Percentiles rank a stretch among this genome's conserved stretches.
Evolutionary conservation across 2,113 vertebrate genomes (phyloP).

Genomic region (Helogale parvula): DNA sequence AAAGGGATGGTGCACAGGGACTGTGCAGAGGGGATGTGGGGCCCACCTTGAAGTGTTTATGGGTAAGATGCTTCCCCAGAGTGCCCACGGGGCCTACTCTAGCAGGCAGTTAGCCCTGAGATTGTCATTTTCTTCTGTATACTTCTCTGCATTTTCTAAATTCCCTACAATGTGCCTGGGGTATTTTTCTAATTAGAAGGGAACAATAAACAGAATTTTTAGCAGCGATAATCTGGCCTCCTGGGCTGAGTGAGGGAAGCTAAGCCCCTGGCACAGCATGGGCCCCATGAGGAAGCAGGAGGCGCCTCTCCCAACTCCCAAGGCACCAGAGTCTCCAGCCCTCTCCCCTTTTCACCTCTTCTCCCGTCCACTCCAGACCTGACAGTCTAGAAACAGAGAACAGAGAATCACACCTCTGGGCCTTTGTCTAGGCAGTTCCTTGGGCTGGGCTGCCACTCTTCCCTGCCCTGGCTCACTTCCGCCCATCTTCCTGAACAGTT

Average conservation of each 20-base stretch:
- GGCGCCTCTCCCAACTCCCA: background rate
- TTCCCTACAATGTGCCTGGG: conserved; percentile 38
- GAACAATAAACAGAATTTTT: conserved; percentile 80
- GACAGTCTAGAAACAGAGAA: background rate
- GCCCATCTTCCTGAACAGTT: background rate
- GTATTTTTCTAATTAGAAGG: conserved; percentile 76
- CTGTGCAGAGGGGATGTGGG: background rate
- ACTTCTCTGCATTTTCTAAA: conserved; percentile 67
- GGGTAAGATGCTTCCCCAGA: background rate
- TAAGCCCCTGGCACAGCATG: conserved; percentile 32
- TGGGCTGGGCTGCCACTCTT: background rate
- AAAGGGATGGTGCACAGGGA: accelerated
- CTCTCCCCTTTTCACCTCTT: background rate
- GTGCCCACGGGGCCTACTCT: background rate
- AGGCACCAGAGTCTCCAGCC: background rate
- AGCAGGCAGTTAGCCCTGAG: background rate
- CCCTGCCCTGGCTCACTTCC: background rate
- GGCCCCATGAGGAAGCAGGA: background rate
- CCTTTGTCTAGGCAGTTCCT: background rate
- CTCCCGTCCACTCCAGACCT: background rate
- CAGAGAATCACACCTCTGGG: background rate
- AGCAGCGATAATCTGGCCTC: conserved; percentile 65
- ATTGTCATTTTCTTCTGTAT: conserved; percentile 36
- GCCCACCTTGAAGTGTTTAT: accelerated
- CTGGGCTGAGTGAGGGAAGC: background rate